Percentiles rank a stretch among this genome's conserved stretches.
Evolutionary conservation across 2,797 vertebrate species (phyloP).

Genomic region (Pempheris klunzingeri): DNA sequence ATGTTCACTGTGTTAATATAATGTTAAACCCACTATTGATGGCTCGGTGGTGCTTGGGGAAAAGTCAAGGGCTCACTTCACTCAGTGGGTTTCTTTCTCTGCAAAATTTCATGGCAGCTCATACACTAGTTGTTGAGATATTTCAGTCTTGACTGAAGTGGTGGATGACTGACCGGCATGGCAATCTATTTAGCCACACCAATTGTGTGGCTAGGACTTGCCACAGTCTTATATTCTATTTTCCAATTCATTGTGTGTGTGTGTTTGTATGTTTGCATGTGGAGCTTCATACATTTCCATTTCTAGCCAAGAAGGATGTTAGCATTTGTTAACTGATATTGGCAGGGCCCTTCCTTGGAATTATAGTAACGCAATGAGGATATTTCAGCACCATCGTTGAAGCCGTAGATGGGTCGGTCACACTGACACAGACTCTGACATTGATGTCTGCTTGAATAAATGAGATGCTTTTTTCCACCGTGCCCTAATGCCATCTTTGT

Average conservation of each 20-base stretch:
- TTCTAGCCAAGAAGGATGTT: background rate
- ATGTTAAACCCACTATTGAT: no score
- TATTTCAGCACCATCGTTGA: constrained; percentile 12
- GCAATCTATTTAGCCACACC: background rate
- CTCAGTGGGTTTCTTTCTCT: background rate
- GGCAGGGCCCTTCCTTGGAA: background rate
- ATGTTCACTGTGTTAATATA: no score
- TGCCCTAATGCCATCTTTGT: constrained; percentile 25
- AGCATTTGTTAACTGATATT: constrained; percentile 2
- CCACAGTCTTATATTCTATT: background rate
- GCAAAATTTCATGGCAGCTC: background rate
- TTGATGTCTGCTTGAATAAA: constrained; percentile 39
- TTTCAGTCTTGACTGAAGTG: background rate
- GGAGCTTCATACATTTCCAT: background rate
- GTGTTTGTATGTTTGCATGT: background rate
- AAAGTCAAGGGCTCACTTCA: no score
- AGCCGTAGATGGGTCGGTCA: constrained; percentile 37
- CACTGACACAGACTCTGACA: constrained; percentile 59
- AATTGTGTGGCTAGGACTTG: background rate
- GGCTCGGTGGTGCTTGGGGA: no score
- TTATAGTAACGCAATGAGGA: constrained; percentile 2
- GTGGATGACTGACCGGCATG: background rate
- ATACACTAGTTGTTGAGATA: background rate
- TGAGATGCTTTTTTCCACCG: background rate
- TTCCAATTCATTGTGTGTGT: background rate